Evolutionary conservation across 2,797 vertebrate species (phyloP).

Genomic region (Tympanoctomys barrerae): DNA sequence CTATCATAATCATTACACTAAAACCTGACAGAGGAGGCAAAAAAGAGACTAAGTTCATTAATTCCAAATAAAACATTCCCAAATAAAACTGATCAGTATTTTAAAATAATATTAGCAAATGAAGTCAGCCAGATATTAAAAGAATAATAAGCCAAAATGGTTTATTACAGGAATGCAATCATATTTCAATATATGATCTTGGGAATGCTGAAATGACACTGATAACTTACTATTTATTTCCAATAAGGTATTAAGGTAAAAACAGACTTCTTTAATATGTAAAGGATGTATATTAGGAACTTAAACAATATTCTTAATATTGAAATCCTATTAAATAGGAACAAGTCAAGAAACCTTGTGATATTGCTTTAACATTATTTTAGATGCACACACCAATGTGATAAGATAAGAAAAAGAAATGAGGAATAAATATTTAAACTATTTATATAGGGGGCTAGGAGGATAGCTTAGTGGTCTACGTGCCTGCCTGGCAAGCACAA

Average conservation of each 20-base stretch:
- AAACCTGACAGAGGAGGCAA: not conserved
- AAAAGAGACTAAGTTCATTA: constrained; percentile 14
- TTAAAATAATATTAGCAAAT: constrained; percentile 39
- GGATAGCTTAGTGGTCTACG: too few relatives aligned
- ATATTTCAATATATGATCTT: not conserved
- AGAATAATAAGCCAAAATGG: not conserved
- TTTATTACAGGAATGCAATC: not conserved
- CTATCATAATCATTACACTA: not conserved
- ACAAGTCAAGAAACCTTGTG: not conserved
- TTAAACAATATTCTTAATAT: not conserved
- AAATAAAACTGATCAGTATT: constrained; percentile 9
- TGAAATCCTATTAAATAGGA: not conserved
- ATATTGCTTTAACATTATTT: not conserved
- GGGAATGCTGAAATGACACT: not conserved
- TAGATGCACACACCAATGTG: not conserved
- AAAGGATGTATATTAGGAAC: not conserved
- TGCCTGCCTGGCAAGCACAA: too few relatives aligned
- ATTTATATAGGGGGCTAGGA: too few relatives aligned
- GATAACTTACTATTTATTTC: not conserved
- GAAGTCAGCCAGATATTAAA: constrained; percentile 9
- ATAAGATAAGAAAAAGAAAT: constrained; percentile 9
- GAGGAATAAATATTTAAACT: not conserved
- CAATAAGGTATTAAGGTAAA: not conserved
- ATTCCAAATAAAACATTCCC: not conserved
- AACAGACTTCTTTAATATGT: constrained; percentile 20